These are phyloP conservation scores for Premnoplex brunnescens DNA, from an alignment of 2,797 vertebrate species.

Conservation along the genomic window DNA sequence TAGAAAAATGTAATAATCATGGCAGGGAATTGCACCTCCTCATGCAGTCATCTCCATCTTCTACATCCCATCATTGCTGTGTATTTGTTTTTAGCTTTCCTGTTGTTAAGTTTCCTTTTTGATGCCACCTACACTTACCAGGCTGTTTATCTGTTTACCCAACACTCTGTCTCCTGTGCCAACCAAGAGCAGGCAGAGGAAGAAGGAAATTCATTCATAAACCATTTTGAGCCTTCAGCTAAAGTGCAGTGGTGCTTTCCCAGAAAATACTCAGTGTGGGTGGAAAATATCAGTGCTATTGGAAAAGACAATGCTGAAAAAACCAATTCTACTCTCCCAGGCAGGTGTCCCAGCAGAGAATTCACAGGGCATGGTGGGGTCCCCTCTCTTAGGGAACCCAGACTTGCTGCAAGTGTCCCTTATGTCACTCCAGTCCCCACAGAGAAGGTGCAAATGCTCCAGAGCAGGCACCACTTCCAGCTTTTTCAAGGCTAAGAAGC, in stretches of 20 bases:
- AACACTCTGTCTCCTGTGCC: not conserved
- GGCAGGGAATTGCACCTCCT: not conserved
- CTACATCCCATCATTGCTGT: not conserved
- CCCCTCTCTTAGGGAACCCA: not conserved
- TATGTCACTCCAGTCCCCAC: accelerated
- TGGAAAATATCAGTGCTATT: not conserved
- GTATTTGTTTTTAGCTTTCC: not conserved
- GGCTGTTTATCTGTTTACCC: slow-evolving; percentile 1
- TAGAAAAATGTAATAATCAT: not conserved
- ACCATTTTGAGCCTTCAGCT: not conserved
- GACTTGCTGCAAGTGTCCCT: not conserved
- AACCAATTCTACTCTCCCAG: accelerated
- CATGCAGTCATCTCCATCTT: not conserved
- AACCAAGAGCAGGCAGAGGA: not conserved
- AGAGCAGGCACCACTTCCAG: not conserved
- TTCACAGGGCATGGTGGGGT: not conserved
- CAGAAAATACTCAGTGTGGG: not conserved
- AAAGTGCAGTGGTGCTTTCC: not conserved
- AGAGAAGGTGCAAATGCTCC: not conserved
- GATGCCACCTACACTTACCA: not conserved
- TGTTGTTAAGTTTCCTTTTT: not conserved
- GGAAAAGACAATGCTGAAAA: not conserved
- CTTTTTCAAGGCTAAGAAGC: not conserved
- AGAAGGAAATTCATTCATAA: not conserved
- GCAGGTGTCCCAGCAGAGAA: not conserved